phyloP scores from a whole-genome alignment of 37 sponge, comb jelly and placozoan genomes.

The Cladorhizidae sp. region DNA sequence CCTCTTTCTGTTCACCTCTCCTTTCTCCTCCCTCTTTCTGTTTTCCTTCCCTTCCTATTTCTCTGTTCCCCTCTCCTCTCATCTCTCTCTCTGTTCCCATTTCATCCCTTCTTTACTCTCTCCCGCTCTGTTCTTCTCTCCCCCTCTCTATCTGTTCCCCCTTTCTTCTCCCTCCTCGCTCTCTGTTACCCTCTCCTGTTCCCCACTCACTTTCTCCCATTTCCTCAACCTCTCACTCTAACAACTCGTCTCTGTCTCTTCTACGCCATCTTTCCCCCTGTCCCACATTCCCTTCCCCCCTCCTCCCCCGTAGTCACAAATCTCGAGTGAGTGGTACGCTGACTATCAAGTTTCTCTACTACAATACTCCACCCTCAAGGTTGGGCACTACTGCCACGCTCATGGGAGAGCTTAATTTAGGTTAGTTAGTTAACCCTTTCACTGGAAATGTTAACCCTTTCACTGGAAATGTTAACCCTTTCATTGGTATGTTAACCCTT shows the following conservation, averaged over 20 bases:
- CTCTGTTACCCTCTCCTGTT: too few species aligned
- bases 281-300: slow-evolving; percentile 8
- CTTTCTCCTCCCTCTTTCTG: too few species aligned
- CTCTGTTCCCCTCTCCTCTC: too few species aligned
- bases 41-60: too few species aligned
- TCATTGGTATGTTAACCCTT: background rate
- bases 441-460: too few species aligned
- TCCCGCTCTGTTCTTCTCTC: too few species aligned
- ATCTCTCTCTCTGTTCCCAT: too few species aligned
- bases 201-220: too few species aligned
- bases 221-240: background rate
- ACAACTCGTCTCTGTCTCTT: background rate
- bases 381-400: background rate
- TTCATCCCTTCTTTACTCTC: background rate
- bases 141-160: background rate
- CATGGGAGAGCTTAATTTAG: slow-evolving; percentile 22
- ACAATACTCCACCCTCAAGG: slow-evolving; percentile 38
- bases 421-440: background rate
- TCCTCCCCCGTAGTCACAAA: slow-evolving; percentile 23
- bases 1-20: too few species aligned
- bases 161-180: too few species aligned
- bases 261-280: slow-evolving; percentile 2
- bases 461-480: background rate
- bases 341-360: slow-evolving; percentile 59
- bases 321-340: slow-evolving; percentile 59